A percentile compares a stretch with the other conserved stretches of the same genome.
These are phyloP conservation scores for Lutjanus erythropterus DNA, from an alignment of 2,113 vertebrate species.

Conservation along the genomic window DNA sequence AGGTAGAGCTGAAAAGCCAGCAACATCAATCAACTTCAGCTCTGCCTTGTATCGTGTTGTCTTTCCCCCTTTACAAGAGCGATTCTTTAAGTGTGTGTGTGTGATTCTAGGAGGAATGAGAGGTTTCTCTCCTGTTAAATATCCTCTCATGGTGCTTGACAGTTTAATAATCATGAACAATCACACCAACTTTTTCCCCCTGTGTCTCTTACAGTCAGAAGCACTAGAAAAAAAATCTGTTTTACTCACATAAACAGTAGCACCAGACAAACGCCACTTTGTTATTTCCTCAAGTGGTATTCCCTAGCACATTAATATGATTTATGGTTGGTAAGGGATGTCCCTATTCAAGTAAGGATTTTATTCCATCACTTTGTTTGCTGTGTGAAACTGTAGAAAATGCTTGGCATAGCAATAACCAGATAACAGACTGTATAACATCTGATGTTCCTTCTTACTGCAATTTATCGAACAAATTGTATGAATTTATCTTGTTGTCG, in stretches of 20 bases:
- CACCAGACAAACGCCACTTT: slow-evolving; percentile 2
- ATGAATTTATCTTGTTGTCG: not conserved
- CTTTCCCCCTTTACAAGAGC: slow-evolving; percentile 5
- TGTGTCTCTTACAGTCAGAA: slow-evolving; percentile 13
- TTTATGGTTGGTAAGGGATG: slow-evolving; percentile 8
- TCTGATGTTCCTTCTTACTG: not conserved
- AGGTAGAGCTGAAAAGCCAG: slow-evolving; percentile 13
- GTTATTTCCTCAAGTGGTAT: slow-evolving; percentile 16
- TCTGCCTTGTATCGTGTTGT: not conserved
- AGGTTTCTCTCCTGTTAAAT: slow-evolving; percentile 21
- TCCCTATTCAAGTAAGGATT: not conserved
- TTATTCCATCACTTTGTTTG: slow-evolving; percentile 5
- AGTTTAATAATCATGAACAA: slow-evolving; percentile 27
- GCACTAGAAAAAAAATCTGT: not conserved
- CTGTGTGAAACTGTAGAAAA: slow-evolving; percentile 14
- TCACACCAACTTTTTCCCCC: slow-evolving; percentile 5
- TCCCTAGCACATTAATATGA: slow-evolving; percentile 19
- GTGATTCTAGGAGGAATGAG: not conserved
- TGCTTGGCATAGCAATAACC: not conserved
- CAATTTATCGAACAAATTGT: slow-evolving; percentile 9
- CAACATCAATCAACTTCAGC: slow-evolving; percentile 34
- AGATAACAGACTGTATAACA: not conserved
- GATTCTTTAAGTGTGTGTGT: not conserved
- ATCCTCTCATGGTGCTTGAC: slow-evolving; percentile 1
- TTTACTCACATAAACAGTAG: slow-evolving; percentile 17